phyloP scores from a whole-genome alignment of 2,797 vertebrate species.

The Gymnopithys bicolor region DNA sequence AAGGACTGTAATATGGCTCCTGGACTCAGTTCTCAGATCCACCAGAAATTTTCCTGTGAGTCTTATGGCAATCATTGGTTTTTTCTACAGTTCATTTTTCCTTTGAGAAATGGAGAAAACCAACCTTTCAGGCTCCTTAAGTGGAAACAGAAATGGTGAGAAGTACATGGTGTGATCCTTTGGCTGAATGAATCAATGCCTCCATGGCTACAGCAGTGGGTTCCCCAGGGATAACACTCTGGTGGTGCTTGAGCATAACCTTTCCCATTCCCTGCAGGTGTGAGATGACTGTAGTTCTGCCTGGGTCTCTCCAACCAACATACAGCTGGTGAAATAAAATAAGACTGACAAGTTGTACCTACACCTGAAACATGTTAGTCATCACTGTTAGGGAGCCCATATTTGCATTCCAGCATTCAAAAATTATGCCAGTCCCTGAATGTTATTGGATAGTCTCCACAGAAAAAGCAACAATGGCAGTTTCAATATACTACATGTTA shows the following conservation, averaged over 20 bases:
- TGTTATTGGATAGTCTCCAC: not conserved
- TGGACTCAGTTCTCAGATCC: not conserved
- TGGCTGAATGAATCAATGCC: not conserved
- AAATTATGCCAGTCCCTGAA: not conserved
- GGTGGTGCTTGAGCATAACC: not conserved
- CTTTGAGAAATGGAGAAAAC: not conserved
- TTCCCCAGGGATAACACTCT: not conserved
- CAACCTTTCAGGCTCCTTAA: not conserved
- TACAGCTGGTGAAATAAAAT: not conserved
- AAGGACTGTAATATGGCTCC: not conserved
- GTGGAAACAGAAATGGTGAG: not conserved
- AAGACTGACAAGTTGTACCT: not conserved
- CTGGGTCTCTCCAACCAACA: not conserved
- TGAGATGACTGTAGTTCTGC: not conserved
- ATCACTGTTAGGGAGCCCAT: not conserved
- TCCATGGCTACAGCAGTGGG: not conserved
- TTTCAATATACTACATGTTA: not conserved
- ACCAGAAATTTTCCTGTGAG: not conserved
- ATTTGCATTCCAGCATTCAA: not conserved
- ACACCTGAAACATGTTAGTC: not conserved
- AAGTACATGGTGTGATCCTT: not conserved
- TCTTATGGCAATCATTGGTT: rapidly evolving
- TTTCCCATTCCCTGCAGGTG: not conserved
- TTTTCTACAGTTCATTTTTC: not conserved
- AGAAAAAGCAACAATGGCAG: not conserved